Evolutionary conservation across 2,797 vertebrate species (phyloP), one percentile per base, ranked within the genome.

Genomic region (Poecilia velifera): DNA sequence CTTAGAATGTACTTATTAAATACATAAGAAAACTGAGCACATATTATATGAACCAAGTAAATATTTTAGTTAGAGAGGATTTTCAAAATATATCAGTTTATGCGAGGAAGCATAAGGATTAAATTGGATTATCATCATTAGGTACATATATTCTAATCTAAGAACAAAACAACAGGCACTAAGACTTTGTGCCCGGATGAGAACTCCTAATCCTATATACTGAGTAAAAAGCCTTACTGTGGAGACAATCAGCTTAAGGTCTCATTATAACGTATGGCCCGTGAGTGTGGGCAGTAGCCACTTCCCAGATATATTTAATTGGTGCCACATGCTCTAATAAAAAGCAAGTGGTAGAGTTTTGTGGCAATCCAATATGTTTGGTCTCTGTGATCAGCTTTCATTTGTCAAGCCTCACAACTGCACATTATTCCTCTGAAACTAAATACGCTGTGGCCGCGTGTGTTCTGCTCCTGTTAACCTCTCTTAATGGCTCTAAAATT

Each of bases 401-500:
- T 89, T 90, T 86, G 87, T 86, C 45, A 53, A 84, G 78, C 77
- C 79, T 83, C 82, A 39, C n/a, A 77, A 74, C 82, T 86, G 86
- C 88, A 77, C 68, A 86, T 92, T 90, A 90, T 90, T 91, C 85
- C 77, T 82, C 53, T 78, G 83, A 78, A 91, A 57, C 82, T 83
- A 81, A 85, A 93, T 80, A 82, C 82, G 74, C 64, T 77, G 87
- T 74, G 89, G 81, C 87, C 91, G 92, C 76, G 14, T 87, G 82
- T 85, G 36, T 87, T 89, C 74, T 92, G 93, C 88, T 88, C 81
- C 93, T 86, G 85, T 93, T 94, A 93, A 94, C 92, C 90, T 94
- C 85, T 75, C 88, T 86, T 93, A 94, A 94, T 91, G 88, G 86
- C 90, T 94, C 88, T 88, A 85, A 94, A 94, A 93, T 94, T 89